A percentile compares a stretch with the other conserved stretches of the same genome.
Evolutionary conservation across 2,113 vertebrate genomes (phyloP).

Genomic region (Semnornis frantzii): DNA sequence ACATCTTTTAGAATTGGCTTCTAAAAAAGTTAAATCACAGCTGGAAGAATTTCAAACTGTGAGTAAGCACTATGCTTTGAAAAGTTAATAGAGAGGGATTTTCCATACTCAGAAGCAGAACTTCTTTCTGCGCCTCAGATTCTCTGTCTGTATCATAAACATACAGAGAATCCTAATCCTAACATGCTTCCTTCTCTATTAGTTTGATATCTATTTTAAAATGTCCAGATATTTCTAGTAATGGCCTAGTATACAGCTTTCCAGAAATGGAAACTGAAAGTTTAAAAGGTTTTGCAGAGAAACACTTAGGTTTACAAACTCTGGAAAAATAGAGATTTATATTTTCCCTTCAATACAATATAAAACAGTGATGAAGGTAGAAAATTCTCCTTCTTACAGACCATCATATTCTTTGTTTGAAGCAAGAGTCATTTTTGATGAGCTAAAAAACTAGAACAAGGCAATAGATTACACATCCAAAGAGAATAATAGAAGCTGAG

Average conservation of each 20-base stretch:
- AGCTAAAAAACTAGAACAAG: background rate
- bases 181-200: background rate
- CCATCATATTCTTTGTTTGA: background rate
- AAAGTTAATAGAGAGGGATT: background rate
- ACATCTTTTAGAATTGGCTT: background rate
- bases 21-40: background rate
- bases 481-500: background rate
- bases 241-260: background rate
- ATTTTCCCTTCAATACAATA: background rate
- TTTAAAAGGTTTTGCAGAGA: background rate
- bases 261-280: background rate
- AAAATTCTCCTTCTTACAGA: background rate
- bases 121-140: background rate
- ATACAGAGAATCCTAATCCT: background rate
- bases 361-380: background rate
- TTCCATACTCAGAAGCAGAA: background rate
- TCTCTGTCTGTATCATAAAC: background rate
- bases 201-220: background rate
- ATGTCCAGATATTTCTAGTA: background rate
- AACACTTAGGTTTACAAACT: background rate
- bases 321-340: background rate
- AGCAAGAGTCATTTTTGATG: background rate
- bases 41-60: background rate
- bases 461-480: background rate
- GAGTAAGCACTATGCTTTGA: background rate